These are phyloP conservation scores for Oryzaephilus surinamensis DNA, from an alignment of 1,140 invertebrate species.

Conservation along the genomic window DNA sequence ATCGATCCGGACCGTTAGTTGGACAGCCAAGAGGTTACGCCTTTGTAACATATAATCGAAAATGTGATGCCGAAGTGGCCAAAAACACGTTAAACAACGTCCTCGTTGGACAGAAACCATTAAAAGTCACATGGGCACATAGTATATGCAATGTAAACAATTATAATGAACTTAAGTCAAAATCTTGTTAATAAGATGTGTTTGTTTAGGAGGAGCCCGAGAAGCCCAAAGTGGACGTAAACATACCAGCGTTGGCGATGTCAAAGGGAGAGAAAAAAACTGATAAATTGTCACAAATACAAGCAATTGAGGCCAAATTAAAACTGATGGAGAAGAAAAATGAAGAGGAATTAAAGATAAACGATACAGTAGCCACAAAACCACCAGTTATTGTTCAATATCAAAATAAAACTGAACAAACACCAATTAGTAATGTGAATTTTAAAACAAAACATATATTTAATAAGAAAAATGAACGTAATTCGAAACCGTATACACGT, in stretches of 20 bases:
- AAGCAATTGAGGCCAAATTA: slow-evolving; percentile 78
- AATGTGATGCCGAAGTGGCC: slow-evolving; percentile 53
- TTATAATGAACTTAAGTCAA: neutral
- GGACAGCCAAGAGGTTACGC: slow-evolving; percentile 88
- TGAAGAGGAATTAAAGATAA: slow-evolving; percentile 60
- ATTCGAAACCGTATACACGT: too few species aligned
- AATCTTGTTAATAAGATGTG: slow-evolving; percentile 10
- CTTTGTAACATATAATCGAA: slow-evolving; percentile 73
- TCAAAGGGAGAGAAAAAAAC: slow-evolving; percentile 56
- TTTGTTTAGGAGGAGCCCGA: slow-evolving; percentile 55
- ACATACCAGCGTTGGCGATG: slow-evolving; percentile 63
- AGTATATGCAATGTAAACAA: slow-evolving; percentile 53
- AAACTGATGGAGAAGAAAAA: slow-evolving; percentile 63
- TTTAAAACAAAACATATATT: too few species aligned
- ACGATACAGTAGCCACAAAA: slow-evolving; percentile 51
- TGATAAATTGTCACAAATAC: slow-evolving; percentile 67
- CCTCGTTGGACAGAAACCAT: slow-evolving; percentile 57
- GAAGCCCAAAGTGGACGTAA: slow-evolving; percentile 59
- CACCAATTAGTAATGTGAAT: too few species aligned
- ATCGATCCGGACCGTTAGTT: slow-evolving; percentile 74
- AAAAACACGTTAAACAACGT: slow-evolving; percentile 64
- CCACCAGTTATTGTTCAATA: slow-evolving; percentile 55
- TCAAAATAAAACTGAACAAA: slow-evolving; percentile 39
- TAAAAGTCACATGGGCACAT: slow-evolving; percentile 75
- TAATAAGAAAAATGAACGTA: too few species aligned